phyloP scores from a whole-genome alignment of 1,140 invertebrate genomes.

The Antheraea mylitta region DNA sequence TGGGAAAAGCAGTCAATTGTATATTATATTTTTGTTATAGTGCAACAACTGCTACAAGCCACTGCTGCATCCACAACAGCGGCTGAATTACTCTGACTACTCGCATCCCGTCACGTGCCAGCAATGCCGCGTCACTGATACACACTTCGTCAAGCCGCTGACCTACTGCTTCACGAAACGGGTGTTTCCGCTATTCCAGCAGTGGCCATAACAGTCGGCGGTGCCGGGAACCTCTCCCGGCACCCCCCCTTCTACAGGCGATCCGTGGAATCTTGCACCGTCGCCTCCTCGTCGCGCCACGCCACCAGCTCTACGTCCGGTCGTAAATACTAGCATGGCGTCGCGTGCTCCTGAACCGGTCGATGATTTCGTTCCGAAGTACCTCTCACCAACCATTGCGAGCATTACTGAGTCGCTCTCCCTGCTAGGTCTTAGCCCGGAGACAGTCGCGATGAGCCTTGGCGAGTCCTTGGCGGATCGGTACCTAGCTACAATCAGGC shows the following conservation, averaged over 20 bases:
- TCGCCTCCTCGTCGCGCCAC: constrained; percentile 66
- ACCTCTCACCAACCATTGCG: constrained; percentile 49
- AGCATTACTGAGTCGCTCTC: constrained; percentile 72
- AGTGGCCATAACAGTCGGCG: constrained; percentile 92
- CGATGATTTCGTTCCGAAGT: constrained; percentile 44
- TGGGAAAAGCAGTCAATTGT: not conserved
- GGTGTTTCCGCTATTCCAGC: constrained; percentile 83
- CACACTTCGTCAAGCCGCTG: constrained; percentile 96
- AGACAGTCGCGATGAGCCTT: constrained; percentile 64
- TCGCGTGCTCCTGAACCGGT: constrained; percentile 45
- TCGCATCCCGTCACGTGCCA: constrained; percentile 95
- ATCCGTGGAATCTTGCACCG: constrained; percentile 54
- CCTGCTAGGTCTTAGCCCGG: constrained; percentile 62
- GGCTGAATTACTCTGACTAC: constrained; percentile 96
- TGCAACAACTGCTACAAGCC: constrained; percentile 94
- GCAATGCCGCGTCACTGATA: constrained; percentile 93
- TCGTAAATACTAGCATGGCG: constrained; percentile 76
- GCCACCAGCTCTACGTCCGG: constrained; percentile 70
- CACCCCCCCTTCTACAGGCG: constrained; percentile 56
- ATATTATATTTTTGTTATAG: constrained; percentile 72
- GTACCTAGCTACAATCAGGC: constrained; percentile 55
- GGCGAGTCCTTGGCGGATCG: constrained; percentile 67
- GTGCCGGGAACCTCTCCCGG: constrained; percentile 79
- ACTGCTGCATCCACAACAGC: constrained; percentile 91
- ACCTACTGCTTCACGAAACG: constrained; percentile 88